Percentiles rank a stretch among this genome's conserved stretches.
Evolutionary conservation across 2,888 invertebrate species (phyloP).

Genomic region (Xanthorhoe designata): DNA sequence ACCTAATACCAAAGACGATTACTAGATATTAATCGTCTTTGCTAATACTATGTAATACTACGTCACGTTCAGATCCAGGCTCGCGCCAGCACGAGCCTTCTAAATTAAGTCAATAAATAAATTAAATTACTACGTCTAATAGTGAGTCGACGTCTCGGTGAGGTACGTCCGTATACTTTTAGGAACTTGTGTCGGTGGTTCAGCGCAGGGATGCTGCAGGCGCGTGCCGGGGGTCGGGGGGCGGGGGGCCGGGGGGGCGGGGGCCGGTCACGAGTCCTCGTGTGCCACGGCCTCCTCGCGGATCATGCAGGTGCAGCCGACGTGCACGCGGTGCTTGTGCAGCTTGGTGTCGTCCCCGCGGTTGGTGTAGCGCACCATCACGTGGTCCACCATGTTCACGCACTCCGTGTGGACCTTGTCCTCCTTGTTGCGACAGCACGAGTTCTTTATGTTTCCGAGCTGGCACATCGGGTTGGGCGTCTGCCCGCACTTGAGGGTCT

Average conservation of each 20-base stretch:
- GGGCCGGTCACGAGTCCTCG: slow-evolving; percentile 52
- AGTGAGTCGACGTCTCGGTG: slow-evolving; percentile 19
- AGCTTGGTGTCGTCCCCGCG: slow-evolving; percentile 44
- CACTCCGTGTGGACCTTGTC: slow-evolving; percentile 66
- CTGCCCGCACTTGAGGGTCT: slow-evolving; percentile 68
- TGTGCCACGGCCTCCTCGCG: slow-evolving; percentile 51
- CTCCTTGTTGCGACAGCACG: slow-evolving; percentile 71
- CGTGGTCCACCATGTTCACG: slow-evolving; percentile 73
- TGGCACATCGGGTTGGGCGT: slow-evolving; percentile 66
- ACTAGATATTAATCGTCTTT: too few relatives aligned
- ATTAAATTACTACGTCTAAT: slow-evolving; percentile 33
- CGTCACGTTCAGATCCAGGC: background rate
- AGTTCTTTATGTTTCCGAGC: slow-evolving; percentile 57
- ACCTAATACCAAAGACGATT: too few relatives aligned
- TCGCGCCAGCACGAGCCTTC: slow-evolving; percentile 34
- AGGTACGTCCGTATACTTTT: slow-evolving; percentile 9
- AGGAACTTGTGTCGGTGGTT: slow-evolving; percentile 38
- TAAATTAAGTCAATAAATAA: slow-evolving; percentile 24
- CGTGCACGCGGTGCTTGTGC: slow-evolving; percentile 60
- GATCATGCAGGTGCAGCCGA: slow-evolving; percentile 78
- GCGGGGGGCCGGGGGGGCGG: slow-evolving; percentile 40
- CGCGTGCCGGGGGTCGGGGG: too few relatives aligned
- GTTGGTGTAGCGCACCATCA: slow-evolving; percentile 64
- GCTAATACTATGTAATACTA: background rate
- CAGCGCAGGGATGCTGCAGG: slow-evolving; percentile 19